Evolutionary conservation across 1,140 invertebrate species (phyloP).

Genomic region (Gonatopus flavifemur): DNA sequence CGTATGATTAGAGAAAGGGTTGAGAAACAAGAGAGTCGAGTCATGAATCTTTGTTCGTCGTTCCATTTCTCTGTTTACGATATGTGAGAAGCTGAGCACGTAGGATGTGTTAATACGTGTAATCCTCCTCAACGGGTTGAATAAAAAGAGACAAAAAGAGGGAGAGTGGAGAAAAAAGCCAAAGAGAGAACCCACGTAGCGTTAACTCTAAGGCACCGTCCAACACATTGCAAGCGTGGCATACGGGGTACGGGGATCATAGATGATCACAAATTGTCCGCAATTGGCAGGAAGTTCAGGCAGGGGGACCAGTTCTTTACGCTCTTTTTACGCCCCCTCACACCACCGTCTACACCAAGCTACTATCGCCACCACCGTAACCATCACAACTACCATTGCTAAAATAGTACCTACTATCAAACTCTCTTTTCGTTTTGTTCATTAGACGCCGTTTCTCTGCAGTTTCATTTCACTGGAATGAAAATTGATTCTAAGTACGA

Average conservation of each 20-base stretch:
- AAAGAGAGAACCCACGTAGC: constrained; percentile 20
- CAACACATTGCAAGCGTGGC: too few species aligned
- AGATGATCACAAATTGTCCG: constrained; percentile 57
- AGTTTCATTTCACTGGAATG: constrained; percentile 27
- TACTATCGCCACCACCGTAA: too few species aligned
- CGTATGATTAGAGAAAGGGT: too few species aligned
- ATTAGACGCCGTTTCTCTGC: constrained; percentile 32
- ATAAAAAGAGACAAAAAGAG: constrained; percentile 12
- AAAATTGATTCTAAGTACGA: constrained; percentile 31
- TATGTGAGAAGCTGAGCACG: constrained; percentile 36
- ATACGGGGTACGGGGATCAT: constrained; percentile 45
- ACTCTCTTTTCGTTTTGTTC: too few species aligned
- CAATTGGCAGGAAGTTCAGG: constrained; percentile 57
- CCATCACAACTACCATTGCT: too few species aligned
- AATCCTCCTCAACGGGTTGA: constrained; percentile 23
- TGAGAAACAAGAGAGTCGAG: too few species aligned
- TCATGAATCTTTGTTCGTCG: neutral
- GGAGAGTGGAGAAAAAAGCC: neutral
- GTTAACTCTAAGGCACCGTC: constrained; percentile 39
- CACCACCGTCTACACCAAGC: constrained; percentile 39
- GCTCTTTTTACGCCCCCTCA: constrained; percentile 45
- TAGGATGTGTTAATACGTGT: constrained; percentile 33
- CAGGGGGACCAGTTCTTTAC: constrained; percentile 45
- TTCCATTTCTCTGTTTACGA: constrained; percentile 28
- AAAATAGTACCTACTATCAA: too few species aligned